Conservation (phyloP, 1,140 invertebrate genomes). For the Hyles vespertilio region DNA sequence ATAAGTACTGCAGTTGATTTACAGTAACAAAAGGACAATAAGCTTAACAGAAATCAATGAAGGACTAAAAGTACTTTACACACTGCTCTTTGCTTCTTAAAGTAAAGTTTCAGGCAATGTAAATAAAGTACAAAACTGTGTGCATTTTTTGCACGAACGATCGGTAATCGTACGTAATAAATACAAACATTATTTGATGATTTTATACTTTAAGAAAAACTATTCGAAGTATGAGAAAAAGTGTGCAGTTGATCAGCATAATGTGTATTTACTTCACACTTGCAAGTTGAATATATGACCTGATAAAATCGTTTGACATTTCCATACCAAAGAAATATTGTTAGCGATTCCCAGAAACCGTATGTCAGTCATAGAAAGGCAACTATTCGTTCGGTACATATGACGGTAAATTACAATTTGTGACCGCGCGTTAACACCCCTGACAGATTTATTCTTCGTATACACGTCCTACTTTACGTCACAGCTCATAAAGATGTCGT, state of each 20-base stretch:
- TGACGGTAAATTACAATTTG: slow-evolving; percentile 66
- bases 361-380: slow-evolving; percentile 1
- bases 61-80: slow-evolving; percentile 2
- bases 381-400: slow-evolving; percentile 44
- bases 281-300: too few species aligned
- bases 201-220: too few species aligned
- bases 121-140: too few species aligned
- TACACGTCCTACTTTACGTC: slow-evolving; percentile 59
- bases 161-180: too few species aligned
- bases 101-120: too few species aligned
- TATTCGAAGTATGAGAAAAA: too few species aligned
- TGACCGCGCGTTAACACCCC: slow-evolving; percentile 52
- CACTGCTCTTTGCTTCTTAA: not conserved
- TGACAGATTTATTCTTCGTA: slow-evolving; percentile 66
- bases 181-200: too few species aligned
- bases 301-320: too few species aligned
- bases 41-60: not conserved
- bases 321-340: too few species aligned
- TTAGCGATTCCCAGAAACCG: not conserved
- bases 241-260: too few species aligned
- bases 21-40: slow-evolving; percentile 1
- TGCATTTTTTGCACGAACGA: too few species aligned
- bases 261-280: too few species aligned
- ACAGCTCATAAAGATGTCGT: slow-evolving; percentile 65
- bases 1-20: slow-evolving; percentile 4